Evolutionary conservation across 1,140 invertebrate species (phyloP), one percentile per base, ranked within the genome.

Genomic region (Kradibia gibbosae): DNA sequence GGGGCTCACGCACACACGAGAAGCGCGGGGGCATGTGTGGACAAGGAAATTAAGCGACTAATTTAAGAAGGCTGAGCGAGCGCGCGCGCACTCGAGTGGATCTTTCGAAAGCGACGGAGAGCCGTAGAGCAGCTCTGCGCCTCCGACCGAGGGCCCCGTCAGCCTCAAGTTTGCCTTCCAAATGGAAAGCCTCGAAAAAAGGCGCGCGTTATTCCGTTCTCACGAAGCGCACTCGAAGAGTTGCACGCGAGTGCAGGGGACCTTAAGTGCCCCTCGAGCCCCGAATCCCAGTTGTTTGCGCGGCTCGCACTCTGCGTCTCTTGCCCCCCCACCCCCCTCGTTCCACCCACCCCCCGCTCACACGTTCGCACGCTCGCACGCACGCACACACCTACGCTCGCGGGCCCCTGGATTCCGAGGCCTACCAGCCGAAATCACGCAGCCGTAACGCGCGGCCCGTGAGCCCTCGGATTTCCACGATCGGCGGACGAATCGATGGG

Each of bases 191-290:
- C 31, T 36, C 60, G 60, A 65, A 65, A 65, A 55, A 65, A 36
- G n/a, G n/a, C 55, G 70, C 42, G 25, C 42, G 39, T 72, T 72
- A 45, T 72, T 72, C 50, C 20, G 10, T 53, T 67, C 62, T 67
- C 34, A 67, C 62, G 62, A 39, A 36, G 20, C 62, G 62, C 62
- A 20, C 60, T 7, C 2, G 22, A 48, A 17, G 22, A 48, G 34
- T 72, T 72, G 70, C 70, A 72, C 42, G 42, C 70, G 42, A 72
- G 70, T 31, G 70, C 45, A 15, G 62, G 34, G 20, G 22, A 67
- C 17, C 39, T 67, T 39, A 39, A 67, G 62, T 67, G 62, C 25
- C 17, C n/a, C n/a, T n/a, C 34, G 62, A 20, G 50, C 60, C 34
- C 60, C 31, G 15, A 36, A 65, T 36, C 48, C 72, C 48, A 0